Evolutionary conservation across 2,888 invertebrate genomes (phyloP).

Genomic region (Agriopis marginaria): DNA sequence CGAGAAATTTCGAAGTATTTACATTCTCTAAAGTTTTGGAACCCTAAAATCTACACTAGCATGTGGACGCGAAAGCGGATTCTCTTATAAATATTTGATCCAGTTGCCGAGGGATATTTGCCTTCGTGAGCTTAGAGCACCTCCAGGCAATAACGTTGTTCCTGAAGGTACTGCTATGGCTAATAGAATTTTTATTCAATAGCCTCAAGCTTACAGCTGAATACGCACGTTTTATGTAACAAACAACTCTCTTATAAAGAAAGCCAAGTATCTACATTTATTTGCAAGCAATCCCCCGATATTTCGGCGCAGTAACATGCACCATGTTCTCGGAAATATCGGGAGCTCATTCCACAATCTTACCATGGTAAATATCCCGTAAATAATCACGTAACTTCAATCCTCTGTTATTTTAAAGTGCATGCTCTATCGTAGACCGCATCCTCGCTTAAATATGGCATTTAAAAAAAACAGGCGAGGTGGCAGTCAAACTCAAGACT

Average conservation of each 20-base stretch:
- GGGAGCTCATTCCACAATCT: too few species aligned
- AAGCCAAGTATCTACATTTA: neutral
- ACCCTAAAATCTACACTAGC: conserved; percentile 55
- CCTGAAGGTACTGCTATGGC: conserved; percentile 48
- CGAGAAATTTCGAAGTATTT: neutral
- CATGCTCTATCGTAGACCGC: too few species aligned
- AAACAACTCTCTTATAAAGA: neutral
- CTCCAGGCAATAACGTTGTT: conserved; percentile 62
- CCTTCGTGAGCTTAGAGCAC: conserved; percentile 55
- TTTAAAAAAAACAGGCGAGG: too few species aligned
- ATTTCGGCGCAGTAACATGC: too few species aligned
- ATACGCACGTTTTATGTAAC: conserved; percentile 18
- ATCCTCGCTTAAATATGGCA: too few species aligned
- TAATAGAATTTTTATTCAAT: conserved; percentile 73
- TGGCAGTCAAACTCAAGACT: too few species aligned
- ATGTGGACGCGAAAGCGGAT: conserved; percentile 63
- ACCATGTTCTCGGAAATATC: too few species aligned
- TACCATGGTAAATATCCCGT: too few species aligned
- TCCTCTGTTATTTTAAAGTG: too few species aligned
- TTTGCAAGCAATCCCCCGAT: neutral
- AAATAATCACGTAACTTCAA: too few species aligned
- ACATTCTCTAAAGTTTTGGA: conserved; percentile 6
- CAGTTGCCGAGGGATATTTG: conserved; percentile 66
- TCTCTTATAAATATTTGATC: conserved; percentile 79
- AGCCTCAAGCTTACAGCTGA: conserved; percentile 40